A percentile compares a stretch with the other conserved stretches of the same genome.
Conservation (phyloP, 2,888 invertebrate genomes). For the Polietes domitor region DNA sequence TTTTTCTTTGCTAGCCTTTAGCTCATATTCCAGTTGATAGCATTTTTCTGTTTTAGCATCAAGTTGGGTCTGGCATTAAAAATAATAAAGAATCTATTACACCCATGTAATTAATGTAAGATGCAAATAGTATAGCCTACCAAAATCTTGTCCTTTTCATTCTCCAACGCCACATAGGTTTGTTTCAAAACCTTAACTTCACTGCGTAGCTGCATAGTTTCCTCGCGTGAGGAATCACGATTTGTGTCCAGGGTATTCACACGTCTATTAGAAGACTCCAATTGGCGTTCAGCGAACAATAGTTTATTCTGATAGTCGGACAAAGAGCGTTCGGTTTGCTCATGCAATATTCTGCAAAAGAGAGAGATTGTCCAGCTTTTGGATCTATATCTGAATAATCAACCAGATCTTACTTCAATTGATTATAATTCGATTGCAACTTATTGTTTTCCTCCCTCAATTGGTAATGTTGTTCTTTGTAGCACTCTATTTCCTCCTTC, state of each 20-base stretch:
- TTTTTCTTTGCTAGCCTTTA: constrained; percentile 83
- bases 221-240: constrained; percentile 83
- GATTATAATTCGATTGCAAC: constrained; percentile 82
- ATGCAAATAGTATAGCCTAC: constrained; percentile 79
- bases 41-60: constrained; percentile 88
- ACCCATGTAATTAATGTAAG: background rate
- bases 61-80: constrained; percentile 82
- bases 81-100: constrained; percentile 9
- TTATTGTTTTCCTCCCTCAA: constrained; percentile 82
- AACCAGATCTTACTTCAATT: constrained; percentile 82
- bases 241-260: constrained; percentile 83
- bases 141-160: constrained; percentile 86
- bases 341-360: constrained; percentile 85
- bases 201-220: constrained; percentile 83
- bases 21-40: constrained; percentile 85
- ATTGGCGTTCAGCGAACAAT: constrained; percentile 84
- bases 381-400: background rate
- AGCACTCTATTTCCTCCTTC: constrained; percentile 83
- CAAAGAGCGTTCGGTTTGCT: constrained; percentile 88
- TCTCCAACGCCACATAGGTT: constrained; percentile 85
- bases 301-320: constrained; percentile 87
- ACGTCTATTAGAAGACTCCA: constrained; percentile 84
- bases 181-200: constrained; percentile 85
- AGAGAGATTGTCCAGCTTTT: background rate
- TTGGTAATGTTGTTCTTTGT: constrained; percentile 81